A percentile compares a stretch with the other conserved stretches of the same genome.
Conservation (phyloP, 2,113 vertebrate genomes). For the Myrmecobius fasciatus region DNA sequence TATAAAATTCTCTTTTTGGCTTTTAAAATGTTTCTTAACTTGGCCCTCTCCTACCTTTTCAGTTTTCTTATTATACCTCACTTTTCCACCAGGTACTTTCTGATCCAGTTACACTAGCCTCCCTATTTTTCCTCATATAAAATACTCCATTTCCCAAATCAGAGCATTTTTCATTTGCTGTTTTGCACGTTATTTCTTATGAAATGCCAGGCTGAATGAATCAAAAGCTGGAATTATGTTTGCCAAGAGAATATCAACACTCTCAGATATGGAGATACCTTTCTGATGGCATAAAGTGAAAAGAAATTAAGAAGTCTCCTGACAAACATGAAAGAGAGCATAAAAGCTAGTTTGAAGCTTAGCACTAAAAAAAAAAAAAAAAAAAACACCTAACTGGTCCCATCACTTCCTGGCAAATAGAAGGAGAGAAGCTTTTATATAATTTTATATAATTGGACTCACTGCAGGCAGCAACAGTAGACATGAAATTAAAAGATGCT, state of each 20-base stretch:
- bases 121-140: not conserved
- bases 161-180: not conserved
- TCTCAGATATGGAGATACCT: not conserved
- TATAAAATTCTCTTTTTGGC: not conserved
- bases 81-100: not conserved
- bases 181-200: not conserved
- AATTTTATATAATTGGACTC: not conserved
- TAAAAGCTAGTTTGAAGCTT: not conserved
- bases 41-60: not conserved
- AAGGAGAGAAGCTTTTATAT: not conserved
- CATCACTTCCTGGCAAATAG: not conserved
- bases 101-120: not conserved
- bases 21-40: not conserved
- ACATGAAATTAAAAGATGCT: not conserved
- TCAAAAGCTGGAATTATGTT: too few species aligned
- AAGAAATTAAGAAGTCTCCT: not conserved
- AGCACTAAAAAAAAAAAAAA: not conserved
- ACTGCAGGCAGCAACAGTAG: not conserved
- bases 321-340: not conserved
- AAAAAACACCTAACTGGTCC: not conserved
- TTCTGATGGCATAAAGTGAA: not conserved
- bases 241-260: not conserved
- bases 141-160: not conserved
- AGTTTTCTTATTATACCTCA: not conserved
- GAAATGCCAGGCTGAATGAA: too few species aligned